Evolutionary conservation across 2,888 invertebrate species (phyloP), one percentile per base, ranked within the genome.

Genomic region (Sepiola atlantica): DNA sequence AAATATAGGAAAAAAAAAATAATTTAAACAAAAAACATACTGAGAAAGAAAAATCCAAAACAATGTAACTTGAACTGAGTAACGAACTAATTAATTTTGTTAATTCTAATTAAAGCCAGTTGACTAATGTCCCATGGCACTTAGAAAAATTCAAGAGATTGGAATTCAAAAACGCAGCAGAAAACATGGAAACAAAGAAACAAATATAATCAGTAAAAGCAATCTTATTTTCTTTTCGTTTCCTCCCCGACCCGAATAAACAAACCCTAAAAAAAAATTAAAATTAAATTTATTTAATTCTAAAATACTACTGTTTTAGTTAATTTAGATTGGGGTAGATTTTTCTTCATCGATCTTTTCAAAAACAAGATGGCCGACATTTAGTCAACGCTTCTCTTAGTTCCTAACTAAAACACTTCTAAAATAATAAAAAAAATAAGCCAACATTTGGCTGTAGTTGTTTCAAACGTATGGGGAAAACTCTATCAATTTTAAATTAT

Each of bases 11-110:
- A 77, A 77, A 12, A 2, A 61, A 61, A 61, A 24, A 61, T 24
- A 61, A 28, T 12, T 28, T 6, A 28, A 61, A 24, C 14, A 10
- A 61, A 28, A 28, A 28, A 28, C 12, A 77, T 4, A 77, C 12
- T 1, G 24, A 6, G 10, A 77, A 32, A 77, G 77, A 77, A 77
- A 77, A 77, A 77, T 77, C 77, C 77, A 77, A 77, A 77, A 77
- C 77, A n/a, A n/a, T 77, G n/a, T 77, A 77, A 77, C 77, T 77
- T 77, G 77, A 77, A 77, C n/a, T 77, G 77, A 77, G 77, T 77
- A 77, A 77, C 77, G 32, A 77, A 77, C 77, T 77, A 77, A 77
- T 77, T 77, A 77, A 77, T 77, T 77, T 77, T n/a, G 77, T 77
- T 77, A 77, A 77, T 77, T 77, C 77, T 77, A 77, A 77, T 77